phyloP scores from a whole-genome alignment of 2,113 vertebrate genomes.

The Amblyopsis rosae region DNA sequence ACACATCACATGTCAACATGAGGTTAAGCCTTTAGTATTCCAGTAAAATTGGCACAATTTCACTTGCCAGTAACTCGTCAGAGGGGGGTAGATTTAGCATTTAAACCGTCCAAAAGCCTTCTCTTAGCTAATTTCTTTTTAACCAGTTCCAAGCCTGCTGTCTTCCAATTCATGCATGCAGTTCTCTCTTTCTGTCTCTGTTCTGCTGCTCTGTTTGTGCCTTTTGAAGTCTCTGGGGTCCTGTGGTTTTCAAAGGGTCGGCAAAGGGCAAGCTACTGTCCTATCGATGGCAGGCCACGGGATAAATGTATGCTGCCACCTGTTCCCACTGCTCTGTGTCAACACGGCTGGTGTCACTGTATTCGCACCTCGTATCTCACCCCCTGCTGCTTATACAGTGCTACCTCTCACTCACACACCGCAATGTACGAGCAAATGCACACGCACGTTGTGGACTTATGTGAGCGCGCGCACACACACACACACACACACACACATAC shows the following conservation, averaged over 20 bases:
- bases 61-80: not conserved
- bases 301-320: constrained; percentile 57
- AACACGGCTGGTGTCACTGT: constrained; percentile 60
- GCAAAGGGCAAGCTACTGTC: constrained; percentile 59
- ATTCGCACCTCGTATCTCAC: constrained; percentile 41
- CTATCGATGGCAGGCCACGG: constrained; percentile 35
- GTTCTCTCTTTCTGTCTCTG: constrained; percentile 50
- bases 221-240: constrained; percentile 63
- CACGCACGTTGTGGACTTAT: not conserved
- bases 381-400: constrained; percentile 28
- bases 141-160: constrained; percentile 62
- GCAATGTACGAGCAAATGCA: constrained; percentile 36
- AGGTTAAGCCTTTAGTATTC: constrained; percentile 17
- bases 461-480: not conserved
- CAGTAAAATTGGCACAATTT: constrained; percentile 15
- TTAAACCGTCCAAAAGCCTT: constrained; percentile 35
- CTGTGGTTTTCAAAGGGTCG: constrained; percentile 69
- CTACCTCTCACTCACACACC: constrained; percentile 26
- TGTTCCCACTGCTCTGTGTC: constrained; percentile 61
- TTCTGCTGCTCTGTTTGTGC: constrained; percentile 32
- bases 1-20: constrained; percentile 29
- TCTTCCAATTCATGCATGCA: constrained; percentile 60
- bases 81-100: constrained; percentile 23
- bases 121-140: constrained; percentile 28
- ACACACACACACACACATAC: constrained; percentile 23